Base-by-base conservation (phyloP, 1,140 invertebrate genomes). In the Drosophila nebulosa region DNA sequence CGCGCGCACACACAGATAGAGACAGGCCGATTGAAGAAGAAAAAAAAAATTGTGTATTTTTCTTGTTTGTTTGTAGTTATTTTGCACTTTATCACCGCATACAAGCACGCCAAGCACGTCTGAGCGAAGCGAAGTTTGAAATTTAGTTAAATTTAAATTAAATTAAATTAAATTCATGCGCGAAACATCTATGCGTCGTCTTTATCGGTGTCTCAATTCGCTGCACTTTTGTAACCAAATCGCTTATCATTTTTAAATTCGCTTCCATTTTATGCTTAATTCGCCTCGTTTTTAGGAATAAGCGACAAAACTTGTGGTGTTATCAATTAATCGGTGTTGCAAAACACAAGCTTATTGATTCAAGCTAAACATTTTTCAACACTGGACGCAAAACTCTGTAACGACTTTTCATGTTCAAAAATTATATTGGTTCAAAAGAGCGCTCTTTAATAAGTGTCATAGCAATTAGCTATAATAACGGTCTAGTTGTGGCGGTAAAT, bases 41-140 rank as follows among this genome's bases (percentile, higher is more conserved):
- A 46, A 46, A 42, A 42, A 18, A 42, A 16, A 39, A 10, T 32
- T 10, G 30, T 42, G 16, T 46, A 46, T 18, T 21, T 42, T 46
- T 46, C 39, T 18, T 46, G 16, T 46, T 46, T 16, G 18, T 46
- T 46, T 46, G 5, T 9, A n/a, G 68, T 75, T 75, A 72, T 51
- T 9, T 46, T 46, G 39, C 39, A 46, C 39, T 46, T 46, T 46
- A 46, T 46, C 39, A 46, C 39, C 9, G 18, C 39, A 21, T 9
- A 46, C 39, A 46, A 46, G 39, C 18, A 21, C 39, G 39, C 39
- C 18, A 46, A 16, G 39, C 39, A 46, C 39, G 39, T 46, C 39
- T 16, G 18, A 21, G 7, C 39, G 39, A 46, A 46, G 39, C 39
- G 9, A 46, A 46, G 16, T 46, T 46, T 46, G 39, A 46, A 46